Base-by-base conservation (phyloP, 2,797 vertebrate species). In the Leuciscus waleckii region DNA sequence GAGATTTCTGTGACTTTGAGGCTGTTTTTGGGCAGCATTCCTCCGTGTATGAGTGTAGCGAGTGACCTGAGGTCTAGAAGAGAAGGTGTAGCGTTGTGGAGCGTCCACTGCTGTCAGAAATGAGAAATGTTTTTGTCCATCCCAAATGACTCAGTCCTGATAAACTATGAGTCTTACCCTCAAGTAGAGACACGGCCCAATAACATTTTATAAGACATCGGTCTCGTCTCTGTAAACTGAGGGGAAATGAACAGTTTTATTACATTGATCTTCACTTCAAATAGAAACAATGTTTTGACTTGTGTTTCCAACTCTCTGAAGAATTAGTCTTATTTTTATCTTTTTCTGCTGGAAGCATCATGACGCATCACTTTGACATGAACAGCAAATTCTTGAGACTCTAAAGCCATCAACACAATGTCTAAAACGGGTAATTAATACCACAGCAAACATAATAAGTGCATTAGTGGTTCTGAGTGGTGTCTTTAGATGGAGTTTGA, bases 121-220 rank as follows among this genome's bases (percentile, higher is more conserved):
- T 67, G 71, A 76, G 81, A 54, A 65, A 83, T 67, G 43, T 7
- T 6, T 41, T 37, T 82, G n/a, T 82, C 29, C 81, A 49, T 75
- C 81, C 63, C 69, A 29, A 32, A 13, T 16, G 61, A 32, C 61
- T 65, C 58, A 63, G 13, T 63, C 61, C 61, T 80, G 78, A 68
- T 51, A 26, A 80, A 68, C 78, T 37, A 35, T 23, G 39, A 74
- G 39, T 49, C 43, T 76, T 51, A 26, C 29, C 8, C 43, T 83
- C 41, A 26, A 76, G 23, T 5, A 83, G n/a, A 84, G 46, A 84
- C 46, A 56, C 2, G 9, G 6, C 23, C 13, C 74, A 70, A 70
- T 68, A 83, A 83, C 21, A 29, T 39, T 67, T 67, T 21, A 46
- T 54, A 51, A 75, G 70, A n/a, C 70, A 75, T 26, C 23, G 2